A percentile compares a stretch with the other conserved stretches of the same genome.
Conservation (phyloP, 2,113 vertebrate genomes). For the Semnornis frantzii region DNA sequence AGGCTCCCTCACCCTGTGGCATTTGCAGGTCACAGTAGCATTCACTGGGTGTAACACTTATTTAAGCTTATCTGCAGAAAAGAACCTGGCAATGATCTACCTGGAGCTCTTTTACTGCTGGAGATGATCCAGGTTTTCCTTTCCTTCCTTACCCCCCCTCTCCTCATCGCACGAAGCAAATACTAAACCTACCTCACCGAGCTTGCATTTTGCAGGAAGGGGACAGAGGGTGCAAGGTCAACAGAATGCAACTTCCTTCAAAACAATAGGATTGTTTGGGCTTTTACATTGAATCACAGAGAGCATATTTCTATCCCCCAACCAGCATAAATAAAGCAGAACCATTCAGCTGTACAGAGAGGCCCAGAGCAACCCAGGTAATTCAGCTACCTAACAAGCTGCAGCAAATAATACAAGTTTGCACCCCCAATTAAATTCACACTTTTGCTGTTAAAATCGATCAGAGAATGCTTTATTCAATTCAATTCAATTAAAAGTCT, state of each 20-base stretch:
- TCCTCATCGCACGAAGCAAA: not conserved
- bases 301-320: not conserved
- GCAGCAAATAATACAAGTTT: not conserved
- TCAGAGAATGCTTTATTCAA: not conserved
- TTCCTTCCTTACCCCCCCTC: not conserved
- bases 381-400: not conserved
- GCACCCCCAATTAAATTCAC: not conserved
- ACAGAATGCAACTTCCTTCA: constrained; percentile 25
- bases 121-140: constrained; percentile 56
- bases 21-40: constrained; percentile 41
- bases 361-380: not conserved
- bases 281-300: not conserved
- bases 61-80: constrained; percentile 55
- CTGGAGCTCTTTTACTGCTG: constrained; percentile 23
- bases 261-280: constrained; percentile 3
- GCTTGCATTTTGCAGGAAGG: not conserved
- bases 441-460: not conserved
- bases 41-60: constrained; percentile 42
- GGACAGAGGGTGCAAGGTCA: constrained; percentile 43
- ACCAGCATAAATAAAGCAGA: not conserved
- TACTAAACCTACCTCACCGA: not conserved
- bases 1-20: not conserved
- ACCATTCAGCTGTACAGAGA: not conserved
- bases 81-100: constrained; percentile 67
- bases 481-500: not conserved